Evolutionary conservation across 2,113 vertebrate species (phyloP), one percentile per base, ranked within the genome.

Genomic region (Genyomyrus donnyi): DNA sequence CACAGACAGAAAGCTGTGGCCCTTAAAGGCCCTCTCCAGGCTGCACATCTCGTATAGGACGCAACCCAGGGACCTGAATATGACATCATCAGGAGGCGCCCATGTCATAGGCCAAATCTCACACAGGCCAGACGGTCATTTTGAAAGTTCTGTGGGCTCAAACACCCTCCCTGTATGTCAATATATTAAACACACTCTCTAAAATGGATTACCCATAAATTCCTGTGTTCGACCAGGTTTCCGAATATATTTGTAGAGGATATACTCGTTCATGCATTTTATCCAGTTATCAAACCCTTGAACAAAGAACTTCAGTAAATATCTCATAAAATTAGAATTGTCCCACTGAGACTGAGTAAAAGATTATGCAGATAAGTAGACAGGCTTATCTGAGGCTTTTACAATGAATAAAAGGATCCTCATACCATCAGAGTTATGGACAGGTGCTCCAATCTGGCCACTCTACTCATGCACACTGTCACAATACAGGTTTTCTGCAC

Each of bases 21-120:
- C 97, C 53, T 93, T 90, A 92, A 98, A 98, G n/a, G 96, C 96
- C 2, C 96, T 97, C 58, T 92, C 94, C 96, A 98, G 92, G 89
- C 96, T 96, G 92, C 97, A 97, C 94, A 98, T 96, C 93, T 98
- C 96, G 19, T 96, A 96, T n/a, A 98, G 94, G 91, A 98, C 94
- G 90, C 97, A 98, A 9, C 96, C 97, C 92, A 98, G 92, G 45
- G 97, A 97, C 97, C 97, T 97, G 83, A 42, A 19, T 80, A 80
- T 80, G 35, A 80, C 74, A 80, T 80, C n/a, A 91, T 92, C 89
- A 50, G 83, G 35, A 80, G 74, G 74, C 15, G 15, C 74, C 74
- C 74, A 19, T 17, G 15, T 80, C 74, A 80, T 42, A 42, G 35
- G 35, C 35, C 15, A 19, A 80, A 42, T 80, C 74, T 19, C 74